Conservation (phyloP, 2,113 vertebrate species). For the Alosa alosa region DNA sequence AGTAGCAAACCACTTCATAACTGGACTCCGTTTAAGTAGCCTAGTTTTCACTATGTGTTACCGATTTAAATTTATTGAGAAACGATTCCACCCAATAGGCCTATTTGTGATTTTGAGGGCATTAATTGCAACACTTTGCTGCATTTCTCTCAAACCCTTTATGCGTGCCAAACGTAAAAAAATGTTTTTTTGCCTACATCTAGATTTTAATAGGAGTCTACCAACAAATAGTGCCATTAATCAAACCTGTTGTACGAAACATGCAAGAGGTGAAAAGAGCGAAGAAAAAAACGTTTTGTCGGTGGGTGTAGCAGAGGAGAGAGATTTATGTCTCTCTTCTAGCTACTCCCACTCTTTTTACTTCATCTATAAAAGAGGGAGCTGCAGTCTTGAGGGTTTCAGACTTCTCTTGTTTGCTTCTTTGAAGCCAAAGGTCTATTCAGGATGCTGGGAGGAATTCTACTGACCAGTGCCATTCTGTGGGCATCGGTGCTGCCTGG, state of each 20-base stretch:
- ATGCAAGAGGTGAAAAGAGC: no score
- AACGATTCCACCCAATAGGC: background rate
- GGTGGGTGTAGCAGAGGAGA: background rate
- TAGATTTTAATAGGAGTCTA: no score
- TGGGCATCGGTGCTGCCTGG: slow-evolving; percentile 38
- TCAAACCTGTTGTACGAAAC: no score
- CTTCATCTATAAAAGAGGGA: slow-evolving; percentile 30
- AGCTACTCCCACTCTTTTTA: background rate
- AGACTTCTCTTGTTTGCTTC: background rate
- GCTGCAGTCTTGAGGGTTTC: background rate
- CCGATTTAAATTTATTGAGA: background rate
- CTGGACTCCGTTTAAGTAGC: background rate
- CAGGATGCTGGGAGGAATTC: slow-evolving; percentile 35
- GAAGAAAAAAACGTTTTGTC: background rate
- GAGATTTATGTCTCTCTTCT: background rate
- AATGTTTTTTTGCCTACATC: background rate
- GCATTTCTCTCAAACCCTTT: background rate
- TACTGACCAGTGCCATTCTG: slow-evolving; percentile 29
- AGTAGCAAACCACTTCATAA: background rate
- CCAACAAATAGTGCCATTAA: no score
- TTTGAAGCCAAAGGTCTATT: background rate
- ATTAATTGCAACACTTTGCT: background rate
- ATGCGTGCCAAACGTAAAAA: background rate
- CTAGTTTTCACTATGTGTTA: background rate
- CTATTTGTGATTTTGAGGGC: background rate